Base-by-base conservation (phyloP, 2,888 invertebrate species). In the Oxystoma pomonae region DNA sequence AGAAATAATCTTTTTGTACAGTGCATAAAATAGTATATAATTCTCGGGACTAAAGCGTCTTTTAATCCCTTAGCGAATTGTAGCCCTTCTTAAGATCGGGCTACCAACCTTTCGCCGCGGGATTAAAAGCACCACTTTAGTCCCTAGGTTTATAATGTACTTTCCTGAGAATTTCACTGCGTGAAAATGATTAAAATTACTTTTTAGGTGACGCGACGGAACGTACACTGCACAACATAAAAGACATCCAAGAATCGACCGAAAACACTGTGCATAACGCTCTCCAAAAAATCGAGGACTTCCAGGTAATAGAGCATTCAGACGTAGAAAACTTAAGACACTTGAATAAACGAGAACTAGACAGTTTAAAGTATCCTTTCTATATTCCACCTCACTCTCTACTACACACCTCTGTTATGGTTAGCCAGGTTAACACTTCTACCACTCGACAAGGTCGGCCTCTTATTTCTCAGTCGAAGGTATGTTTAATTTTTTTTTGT, bases 241-340 rank as follows among this genome's bases (percentile, higher is more conserved):
- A 81, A 70, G 86, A 86, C 74, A 76, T 87, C 2, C 86, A 86
- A 78, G 83, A 80, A 70, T 64, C 71, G 9, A 76, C 74, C 58
- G 35, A 35, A 35, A 35, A 3, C 3, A 77, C 76, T 53, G 84
- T 86, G 53, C 82, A 82, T 74, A 84, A 84, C 65, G 86, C 87
- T 61, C 84, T 86, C 78, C 83, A 82, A 71, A 85, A 84, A 80
- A 86, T 87, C 66, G 87, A 85, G 60, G 86, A 85, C 77, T 83
- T 86, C 64, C 86, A 87, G 84, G 86, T 86, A 82, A 79, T 62
- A 69, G 22, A 59, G 35, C 12, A 7, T 12, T 35, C 35, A 12
- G 35, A 35, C 3, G 35, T 35, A 35, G 35, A 35, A 35, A 35
- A 12, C 12, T 7, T 7, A 35, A 3, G 12, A 35, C 35, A 35